phyloP scores from a whole-genome alignment of 1,140 invertebrate species.

The Chionoecetes opilio region DNA sequence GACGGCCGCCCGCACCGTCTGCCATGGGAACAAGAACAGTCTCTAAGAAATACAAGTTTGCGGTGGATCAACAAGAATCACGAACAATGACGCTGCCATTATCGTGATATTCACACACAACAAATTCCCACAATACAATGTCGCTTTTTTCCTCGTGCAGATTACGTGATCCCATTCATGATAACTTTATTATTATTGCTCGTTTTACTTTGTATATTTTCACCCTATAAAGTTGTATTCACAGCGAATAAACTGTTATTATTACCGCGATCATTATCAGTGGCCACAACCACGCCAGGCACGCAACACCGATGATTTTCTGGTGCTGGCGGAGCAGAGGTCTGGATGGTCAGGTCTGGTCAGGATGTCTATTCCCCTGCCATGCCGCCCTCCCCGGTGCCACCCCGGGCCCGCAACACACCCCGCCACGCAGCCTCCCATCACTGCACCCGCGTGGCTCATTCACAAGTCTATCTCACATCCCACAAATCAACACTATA shows the following conservation, averaged over 20 bases:
- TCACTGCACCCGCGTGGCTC: no score
- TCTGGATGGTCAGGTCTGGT: no score
- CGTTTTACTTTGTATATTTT: conserved; percentile 39
- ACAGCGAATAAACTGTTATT: background rate
- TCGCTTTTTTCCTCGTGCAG: background rate
- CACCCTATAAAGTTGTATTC: background rate
- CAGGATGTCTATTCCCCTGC: no score
- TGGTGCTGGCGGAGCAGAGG: no score
- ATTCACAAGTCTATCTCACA: no score
- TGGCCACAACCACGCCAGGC: background rate
- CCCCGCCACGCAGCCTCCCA: no score
- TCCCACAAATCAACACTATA: no score
- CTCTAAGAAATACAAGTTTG: no score
- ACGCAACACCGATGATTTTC: background rate
- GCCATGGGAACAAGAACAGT: background rate
- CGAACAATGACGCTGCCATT: no score
- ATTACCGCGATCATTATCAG: conserved; percentile 9
- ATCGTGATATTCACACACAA: background rate
- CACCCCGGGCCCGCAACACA: no score
- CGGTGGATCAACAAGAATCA: no score
- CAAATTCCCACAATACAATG: background rate
- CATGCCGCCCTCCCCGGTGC: no score
- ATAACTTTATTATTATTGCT: conserved; percentile 4
- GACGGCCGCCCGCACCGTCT: background rate
- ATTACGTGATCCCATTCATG: background rate